Evolutionary conservation across 2,113 vertebrate genomes (phyloP), one percentile per base, ranked within the genome.

Genomic region (Aegithalos caudatus): DNA sequence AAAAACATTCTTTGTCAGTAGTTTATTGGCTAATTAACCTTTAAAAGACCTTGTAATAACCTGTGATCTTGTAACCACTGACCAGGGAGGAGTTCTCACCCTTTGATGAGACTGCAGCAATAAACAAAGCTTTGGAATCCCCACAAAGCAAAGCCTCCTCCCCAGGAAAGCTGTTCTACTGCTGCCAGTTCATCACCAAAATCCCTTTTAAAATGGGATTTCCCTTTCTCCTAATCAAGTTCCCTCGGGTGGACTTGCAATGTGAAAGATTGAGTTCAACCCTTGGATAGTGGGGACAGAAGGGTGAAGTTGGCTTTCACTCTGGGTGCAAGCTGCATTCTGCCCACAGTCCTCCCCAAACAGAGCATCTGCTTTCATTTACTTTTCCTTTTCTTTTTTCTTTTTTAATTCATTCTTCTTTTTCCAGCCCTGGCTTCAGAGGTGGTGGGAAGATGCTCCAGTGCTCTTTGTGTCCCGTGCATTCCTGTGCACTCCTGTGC

Each of bases 261-360:
- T 60, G 31, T 48, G 53, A 64, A 87, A 79, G 65, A 86, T 90
- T 72, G 94, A 20, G 27, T 86, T 96, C 86, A 95, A 95, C 76
- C 25, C 76, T 81, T 88, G 67, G 44, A 53, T 28, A 58, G 40
- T 14, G 17, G 58, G 83, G 51, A 88, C 72, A 40, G 17, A 88
- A 88, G 33, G 61, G 60, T 50, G 31, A 92, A 81, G 15, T 19
- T 73, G 35, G 15, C 17, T 94, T 94, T 61, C 25, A 15, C 57
- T 67, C 14, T 24, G 7, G 7, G 7, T 69, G 33, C 28, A 88
- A 82, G 29, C 57, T 77, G 44, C 62, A 25, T 37, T 80, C 84
- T 85, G 71, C 72, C 86, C 57, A 69, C 69, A 67, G 48, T 6
- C 37, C 29, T 84, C 28, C 51, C 29, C 60, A 80, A 56, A 86